Percentiles rank a stretch among this genome's conserved stretches.
Evolutionary conservation across 2,797 vertebrate genomes (phyloP).

Genomic region (Sebastolobus alascanus): DNA sequence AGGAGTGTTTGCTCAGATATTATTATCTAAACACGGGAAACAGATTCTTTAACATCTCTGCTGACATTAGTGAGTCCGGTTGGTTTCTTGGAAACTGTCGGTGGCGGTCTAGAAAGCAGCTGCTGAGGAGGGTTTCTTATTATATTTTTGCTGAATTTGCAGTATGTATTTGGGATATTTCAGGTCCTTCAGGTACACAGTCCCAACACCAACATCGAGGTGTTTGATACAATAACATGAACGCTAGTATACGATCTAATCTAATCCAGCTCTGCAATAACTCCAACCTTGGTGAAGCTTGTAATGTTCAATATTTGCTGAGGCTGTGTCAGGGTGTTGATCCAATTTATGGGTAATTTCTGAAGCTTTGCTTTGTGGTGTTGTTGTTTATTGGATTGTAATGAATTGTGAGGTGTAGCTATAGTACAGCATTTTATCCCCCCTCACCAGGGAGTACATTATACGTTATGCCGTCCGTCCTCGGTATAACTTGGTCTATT

Average conservation of each 20-base stretch:
- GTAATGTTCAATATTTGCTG: constrained; percentile 42
- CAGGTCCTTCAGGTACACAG: not conserved
- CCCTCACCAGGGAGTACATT: not conserved
- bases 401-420: constrained; percentile 15
- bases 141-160: not conserved
- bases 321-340: constrained; percentile 24
- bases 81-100: constrained; percentile 2
- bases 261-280: constrained; percentile 26
- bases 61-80: not conserved
- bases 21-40: constrained; percentile 3
- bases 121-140: not conserved
- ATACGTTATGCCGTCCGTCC: not conserved
- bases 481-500: not conserved
- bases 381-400: constrained; percentile 34
- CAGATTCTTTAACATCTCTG: not conserved
- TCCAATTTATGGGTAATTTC: constrained; percentile 32
- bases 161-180: constrained; percentile 1
- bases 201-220: not conserved
- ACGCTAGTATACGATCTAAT: not conserved
- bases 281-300: constrained; percentile 13
- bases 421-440: not conserved
- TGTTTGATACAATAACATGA: constrained; percentile 15
- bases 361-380: constrained; percentile 14
- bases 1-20: not conserved
- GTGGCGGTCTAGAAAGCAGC: not conserved